Evolutionary conservation across 1,140 invertebrate species (phyloP), one percentile per base, ranked within the genome.

Genomic region (Oncopeltus fasciatus): DNA sequence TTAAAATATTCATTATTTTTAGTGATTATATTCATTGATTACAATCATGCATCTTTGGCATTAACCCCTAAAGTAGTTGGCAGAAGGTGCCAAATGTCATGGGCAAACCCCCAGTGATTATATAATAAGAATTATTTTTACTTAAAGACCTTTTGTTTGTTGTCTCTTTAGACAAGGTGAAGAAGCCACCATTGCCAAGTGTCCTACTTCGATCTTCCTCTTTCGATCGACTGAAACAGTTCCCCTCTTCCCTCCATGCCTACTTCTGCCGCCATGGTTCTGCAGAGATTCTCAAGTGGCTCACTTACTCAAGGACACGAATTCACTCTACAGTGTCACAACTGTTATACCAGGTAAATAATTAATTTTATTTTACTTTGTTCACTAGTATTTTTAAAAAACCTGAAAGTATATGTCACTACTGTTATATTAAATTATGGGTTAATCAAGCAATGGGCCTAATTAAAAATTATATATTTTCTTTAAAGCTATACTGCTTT

Each of bases 261-360:
- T 60, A 60, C n/a, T 60, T 62, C 33, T 62, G 60, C 49, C 21
- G 47, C 2, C 33, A 53, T 51, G 60, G 47, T 14, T 62, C 60
- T 14, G 21, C 31, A 28, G 60, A 53, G 31, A 11, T 57, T 16
- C 14, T 38, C 29, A 43, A 46, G 31, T 53, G 51, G 49, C n/a
- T 57, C 28, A 29, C 27, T n/a, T 31, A 31, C 4, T 53, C 51
- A 5, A 62, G 49, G 24, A 56, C 33, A 11, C 12, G 21, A 26
- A 12, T 57, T 2, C 24, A n/a, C 18, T 24, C 29, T 9, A 21
- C 51, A 16, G n/a, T 49, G 24, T 20, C n/a, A 11, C 47, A 49
- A 49, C 4, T 49, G 24, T 21, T 49, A 1, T 1, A 11, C n/a
- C 47, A 49, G 47, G 47, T 49, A 49, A 20, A 11, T 20, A 20